Evolutionary conservation across 2,113 vertebrate genomes (phyloP), one percentile per base, ranked within the genome.

Genomic region (Nyctereutes procyonoides): DNA sequence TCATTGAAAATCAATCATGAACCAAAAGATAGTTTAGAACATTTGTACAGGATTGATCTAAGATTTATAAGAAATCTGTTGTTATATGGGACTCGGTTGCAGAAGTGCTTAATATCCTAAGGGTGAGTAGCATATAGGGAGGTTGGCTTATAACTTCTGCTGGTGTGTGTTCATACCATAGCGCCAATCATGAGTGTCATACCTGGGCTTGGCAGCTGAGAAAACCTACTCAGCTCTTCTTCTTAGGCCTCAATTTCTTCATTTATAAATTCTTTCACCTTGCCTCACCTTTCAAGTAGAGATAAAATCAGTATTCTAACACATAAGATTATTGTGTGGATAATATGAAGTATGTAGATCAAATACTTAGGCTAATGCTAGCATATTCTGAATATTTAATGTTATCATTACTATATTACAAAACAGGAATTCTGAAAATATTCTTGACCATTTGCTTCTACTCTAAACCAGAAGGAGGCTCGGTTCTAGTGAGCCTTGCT

Each of bases 121-220:
- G 10, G 16, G 0, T 56, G 38, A 74, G 35, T 1, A 35, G 11
- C 13, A 2, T 48, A 15, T 4, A 14, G 32, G 12, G 3, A 12
- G 22, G n/a, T n/a, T 9, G 51, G 38, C 24, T 73, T 51, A 26
- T 30, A 53, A 22, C 14, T 51, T 79, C 56, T 76, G 2, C 55
- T n/a, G 15, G 30, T 8, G 55, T 90, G 19, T 8, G 0, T 48
- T 43, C 24, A 4, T 15, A 38, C 8, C 30, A 4, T 6, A 38
- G 7, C 22, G 3, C 35, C 63, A 0, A 15, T 5, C 2, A 24
- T n/a, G n/a, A 38, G 48, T 62, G 51, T 13, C 62, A 32, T 0
- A 15, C 1, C 17, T 74, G 14, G n/a, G 32, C 60, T 38, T 71
- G 56, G 62, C 15, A 43, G 14, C 56, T 1, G 0, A 53, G 28